Evolutionary conservation across 2,888 invertebrate species (phyloP).

Genomic region (Lymantria monacha): DNA sequence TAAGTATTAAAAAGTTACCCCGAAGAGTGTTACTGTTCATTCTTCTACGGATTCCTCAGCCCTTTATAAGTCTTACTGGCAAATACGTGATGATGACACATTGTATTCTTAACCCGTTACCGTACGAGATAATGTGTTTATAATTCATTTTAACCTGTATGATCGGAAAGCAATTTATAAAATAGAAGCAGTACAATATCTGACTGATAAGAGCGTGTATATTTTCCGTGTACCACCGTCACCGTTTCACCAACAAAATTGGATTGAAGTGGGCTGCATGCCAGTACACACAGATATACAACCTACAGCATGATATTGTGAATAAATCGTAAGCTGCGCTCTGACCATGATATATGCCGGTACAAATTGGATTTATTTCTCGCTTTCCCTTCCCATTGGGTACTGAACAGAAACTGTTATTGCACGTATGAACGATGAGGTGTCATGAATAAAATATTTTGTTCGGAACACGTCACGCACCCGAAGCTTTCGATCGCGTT

Average conservation of each 20-base stretch:
- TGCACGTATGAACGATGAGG: constrained; percentile 74
- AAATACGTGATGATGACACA: neutral
- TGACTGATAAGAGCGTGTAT: constrained; percentile 22
- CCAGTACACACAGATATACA: constrained; percentile 35
- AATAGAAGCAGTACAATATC: neutral
- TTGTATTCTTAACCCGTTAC: neutral
- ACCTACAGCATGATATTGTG: constrained; percentile 47
- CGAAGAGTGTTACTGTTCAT: too few species aligned
- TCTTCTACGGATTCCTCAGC: neutral
- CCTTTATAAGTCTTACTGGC: neutral
- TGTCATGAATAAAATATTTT: constrained; percentile 73
- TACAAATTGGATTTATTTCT: constrained; percentile 78
- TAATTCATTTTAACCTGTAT: neutral
- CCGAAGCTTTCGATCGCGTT: constrained; percentile 47
- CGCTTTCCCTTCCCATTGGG: constrained; percentile 67
- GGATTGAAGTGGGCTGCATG: constrained; percentile 54
- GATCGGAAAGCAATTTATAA: neutral
- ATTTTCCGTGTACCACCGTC: constrained; percentile 38
- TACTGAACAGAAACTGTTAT: constrained; percentile 71
- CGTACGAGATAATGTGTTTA: neutral
- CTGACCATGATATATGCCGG: constrained; percentile 75
- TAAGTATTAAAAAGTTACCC: too few species aligned
- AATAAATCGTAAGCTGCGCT: constrained; percentile 68
- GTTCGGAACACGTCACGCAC: constrained; percentile 59
- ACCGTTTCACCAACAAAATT: constrained; percentile 43